Percentiles rank a stretch among this genome's conserved stretches.
phyloP scores from a whole-genome alignment of 2,888 invertebrate species.

The Noctua comes region DNA sequence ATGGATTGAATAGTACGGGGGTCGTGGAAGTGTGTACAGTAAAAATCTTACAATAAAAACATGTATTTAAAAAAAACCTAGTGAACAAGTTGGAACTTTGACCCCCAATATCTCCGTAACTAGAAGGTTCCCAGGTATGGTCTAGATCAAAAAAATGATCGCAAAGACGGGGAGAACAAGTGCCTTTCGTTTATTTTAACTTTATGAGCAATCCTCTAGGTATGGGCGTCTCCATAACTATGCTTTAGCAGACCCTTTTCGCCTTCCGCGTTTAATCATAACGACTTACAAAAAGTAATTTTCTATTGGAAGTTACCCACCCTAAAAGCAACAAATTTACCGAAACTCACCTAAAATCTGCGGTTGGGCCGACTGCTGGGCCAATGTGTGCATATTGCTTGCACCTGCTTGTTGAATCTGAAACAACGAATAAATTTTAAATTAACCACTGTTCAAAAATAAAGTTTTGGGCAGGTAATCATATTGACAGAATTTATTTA shows the following conservation, averaged over 20 bases:
- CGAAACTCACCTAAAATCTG: conserved; percentile 81
- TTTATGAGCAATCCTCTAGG: neutral
- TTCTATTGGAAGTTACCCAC: too few species aligned
- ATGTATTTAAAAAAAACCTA: too few species aligned
- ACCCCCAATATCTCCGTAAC: too few species aligned
- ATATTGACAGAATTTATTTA: neutral
- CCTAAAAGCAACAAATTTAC: neutral
- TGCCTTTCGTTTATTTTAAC: too few species aligned
- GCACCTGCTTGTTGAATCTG: conserved; percentile 86
- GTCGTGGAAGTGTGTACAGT: too few species aligned
- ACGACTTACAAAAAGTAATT: neutral
- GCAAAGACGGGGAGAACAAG: too few species aligned
- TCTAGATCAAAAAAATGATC: too few species aligned
- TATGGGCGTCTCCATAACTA: neutral
- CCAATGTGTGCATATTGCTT: conserved; percentile 86
- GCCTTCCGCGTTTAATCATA: neutral
- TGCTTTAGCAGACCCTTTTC: neutral
- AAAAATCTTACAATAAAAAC: too few species aligned
- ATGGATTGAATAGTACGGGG: too few species aligned
- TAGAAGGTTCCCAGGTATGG: too few species aligned
- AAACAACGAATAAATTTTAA: conserved; percentile 72
- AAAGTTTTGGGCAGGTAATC: neutral
- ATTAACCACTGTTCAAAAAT: conserved; percentile 5
- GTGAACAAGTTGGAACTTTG: too few species aligned
- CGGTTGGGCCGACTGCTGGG: conserved; percentile 85